Evolutionary conservation across 2,113 vertebrate genomes (phyloP), one percentile per base, ranked within the genome.

Genomic region (Pedionomus torquatus): DNA sequence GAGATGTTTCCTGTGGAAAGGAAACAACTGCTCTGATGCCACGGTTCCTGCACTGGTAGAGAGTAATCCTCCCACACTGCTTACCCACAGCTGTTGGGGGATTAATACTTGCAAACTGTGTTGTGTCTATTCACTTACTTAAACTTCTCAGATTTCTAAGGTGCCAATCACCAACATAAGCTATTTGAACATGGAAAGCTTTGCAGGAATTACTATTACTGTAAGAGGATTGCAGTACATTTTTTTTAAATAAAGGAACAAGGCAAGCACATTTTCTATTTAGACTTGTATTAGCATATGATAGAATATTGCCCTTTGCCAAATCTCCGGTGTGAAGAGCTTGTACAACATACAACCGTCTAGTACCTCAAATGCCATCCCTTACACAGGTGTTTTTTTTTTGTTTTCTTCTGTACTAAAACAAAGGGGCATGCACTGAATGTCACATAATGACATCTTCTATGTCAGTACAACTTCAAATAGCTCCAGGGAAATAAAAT

Each of bases 291-390:
- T 94, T 96, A 93, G 68, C 79, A 86, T 89, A 81, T 5, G 46
- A 94, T 39, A 76, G 54, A 94, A 91, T 77, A 93, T 1, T 86
- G 79, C 55, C 90, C 83, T 92, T 92, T 94, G 72, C 68, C 63
- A 91, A 70, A 89, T 83, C 80, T 82, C 75, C 83, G 48, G 68
- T 79, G 58, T 89, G 78, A 83, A 85, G 71, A 95, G 82, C 35
- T 92, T 85, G 82, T 78, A 80, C 57, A 92, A 89, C 80, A 80
- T 41, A 90, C 28, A 57, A 4, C 23, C 0, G 0, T 28, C 69
- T 82, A 54, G 35, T 54, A 93, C 71, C 83, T 91, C 72, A 96
- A 96, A 96, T 87, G 46, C 24, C 80, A 87, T 65, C 46, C 87
- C 94, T 96, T 70, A 93, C 76, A 70, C 1, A 55, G 18, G 6